These are phyloP conservation scores for Drosophila albomicans DNA, from an alignment of 1,140 invertebrate genomes.

Conservation along the genomic window DNA sequence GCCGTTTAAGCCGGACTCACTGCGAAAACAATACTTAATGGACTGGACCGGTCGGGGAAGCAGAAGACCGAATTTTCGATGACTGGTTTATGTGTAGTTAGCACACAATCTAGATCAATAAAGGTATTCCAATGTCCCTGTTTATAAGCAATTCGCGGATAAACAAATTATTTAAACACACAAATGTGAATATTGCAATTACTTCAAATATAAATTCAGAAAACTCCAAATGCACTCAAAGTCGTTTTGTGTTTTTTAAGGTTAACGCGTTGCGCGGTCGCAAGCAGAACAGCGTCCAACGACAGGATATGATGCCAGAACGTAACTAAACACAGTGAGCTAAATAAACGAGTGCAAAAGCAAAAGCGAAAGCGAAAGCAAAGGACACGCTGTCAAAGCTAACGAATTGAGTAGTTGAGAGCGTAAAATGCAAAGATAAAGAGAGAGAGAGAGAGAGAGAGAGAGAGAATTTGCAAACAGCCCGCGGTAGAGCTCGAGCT, in stretches of 20 bases:
- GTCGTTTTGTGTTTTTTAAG: conserved; percentile 43
- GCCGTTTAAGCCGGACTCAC: conserved; percentile 76
- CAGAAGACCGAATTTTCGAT: conserved; percentile 7
- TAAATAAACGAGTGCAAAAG: conserved; percentile 79
- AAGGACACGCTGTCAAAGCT: conserved; percentile 73
- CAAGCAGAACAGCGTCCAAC: conserved; percentile 49
- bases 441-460: conserved; percentile 31
- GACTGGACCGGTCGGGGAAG: conserved; percentile 25
- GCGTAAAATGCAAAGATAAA: conserved; percentile 15
- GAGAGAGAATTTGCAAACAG: conserved; percentile 9
- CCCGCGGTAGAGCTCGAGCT: conserved; percentile 28
- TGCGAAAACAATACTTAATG: conserved; percentile 38
- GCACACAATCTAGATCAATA: not conserved
- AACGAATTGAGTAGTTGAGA: conserved; percentile 45
- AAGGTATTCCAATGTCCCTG: no score
- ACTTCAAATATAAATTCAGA: conserved; percentile 24
- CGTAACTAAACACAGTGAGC: conserved; percentile 78
- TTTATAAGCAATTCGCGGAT: not conserved
- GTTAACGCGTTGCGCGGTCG: conserved; percentile 42
- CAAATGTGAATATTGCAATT: conserved; percentile 5
- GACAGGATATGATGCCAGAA: conserved; percentile 78
- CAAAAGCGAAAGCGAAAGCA: conserved; percentile 74
- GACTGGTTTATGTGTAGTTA: not conserved
- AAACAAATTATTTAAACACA: not conserved
- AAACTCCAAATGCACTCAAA: conserved; percentile 65